Evolutionary conservation across 2,888 invertebrate species (phyloP).

Genomic region (Eucriotettix oculatus): DNA sequence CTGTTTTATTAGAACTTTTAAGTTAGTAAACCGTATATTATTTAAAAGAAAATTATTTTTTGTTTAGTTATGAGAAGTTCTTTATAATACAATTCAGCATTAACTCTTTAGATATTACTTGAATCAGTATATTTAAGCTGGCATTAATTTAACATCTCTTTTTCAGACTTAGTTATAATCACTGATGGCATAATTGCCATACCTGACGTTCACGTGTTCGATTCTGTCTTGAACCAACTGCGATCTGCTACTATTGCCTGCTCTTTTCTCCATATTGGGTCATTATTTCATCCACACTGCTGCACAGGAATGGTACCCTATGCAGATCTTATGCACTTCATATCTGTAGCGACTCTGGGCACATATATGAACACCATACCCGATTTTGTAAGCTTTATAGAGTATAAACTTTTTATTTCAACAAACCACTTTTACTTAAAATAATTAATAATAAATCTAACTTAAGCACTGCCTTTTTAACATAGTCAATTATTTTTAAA

Average conservation of each 20-base stretch:
- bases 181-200: constrained; percentile 59
- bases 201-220: constrained; percentile 54
- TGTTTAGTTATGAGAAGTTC: no score
- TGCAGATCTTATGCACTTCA: constrained; percentile 54
- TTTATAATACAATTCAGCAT: no score
- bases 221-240: constrained; percentile 52
- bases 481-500: background rate
- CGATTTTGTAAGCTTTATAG: constrained; percentile 25
- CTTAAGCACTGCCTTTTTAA: no score
- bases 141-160: constrained; percentile 7
- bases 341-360: constrained; percentile 59
- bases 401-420: no score
- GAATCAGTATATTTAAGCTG: no score
- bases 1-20: no score
- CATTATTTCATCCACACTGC: constrained; percentile 44
- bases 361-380: constrained; percentile 43
- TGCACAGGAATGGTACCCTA: constrained; percentile 54
- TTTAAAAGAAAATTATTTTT: no score
- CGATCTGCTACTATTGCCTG: constrained; percentile 55
- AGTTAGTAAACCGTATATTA: no score
- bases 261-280: constrained; percentile 56
- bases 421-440: no score
- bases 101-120: no score
- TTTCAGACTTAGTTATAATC: constrained; percentile 49
- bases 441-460: no score